Evolutionary conservation across 2,113 vertebrate genomes (phyloP).

Genomic region (Oxygymnocypris stewartii): DNA sequence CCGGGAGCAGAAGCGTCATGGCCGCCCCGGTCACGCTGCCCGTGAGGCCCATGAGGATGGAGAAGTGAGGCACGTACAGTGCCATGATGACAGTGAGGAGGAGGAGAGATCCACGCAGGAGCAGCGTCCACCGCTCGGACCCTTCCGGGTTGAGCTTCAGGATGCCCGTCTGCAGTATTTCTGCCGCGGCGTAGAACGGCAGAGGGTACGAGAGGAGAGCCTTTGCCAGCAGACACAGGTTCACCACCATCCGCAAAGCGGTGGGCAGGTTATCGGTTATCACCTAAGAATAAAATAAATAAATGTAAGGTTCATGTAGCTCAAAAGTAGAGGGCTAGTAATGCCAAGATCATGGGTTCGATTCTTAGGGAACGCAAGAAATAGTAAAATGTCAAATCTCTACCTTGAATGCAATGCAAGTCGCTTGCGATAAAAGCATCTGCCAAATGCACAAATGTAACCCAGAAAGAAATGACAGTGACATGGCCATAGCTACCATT

Average conservation of each 20-base stretch:
- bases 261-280: constrained; percentile 80
- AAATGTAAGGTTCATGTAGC: not conserved
- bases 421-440: too few relatives aligned
- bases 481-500: not conserved
- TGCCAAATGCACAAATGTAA: not conserved
- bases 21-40: constrained; percentile 77
- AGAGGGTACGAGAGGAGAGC: constrained; percentile 81
- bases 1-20: constrained; percentile 81
- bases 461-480: not conserved
- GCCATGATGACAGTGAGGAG: constrained; percentile 76
- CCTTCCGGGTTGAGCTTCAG: constrained; percentile 32
- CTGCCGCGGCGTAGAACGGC: constrained; percentile 78
- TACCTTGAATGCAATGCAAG: too few relatives aligned
- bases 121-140: constrained; percentile 36
- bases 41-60: constrained; percentile 79
- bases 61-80: constrained; percentile 76
- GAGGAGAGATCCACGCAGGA: constrained; percentile 71
- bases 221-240: constrained; percentile 78
- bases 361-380: too few relatives aligned
- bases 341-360: too few relatives aligned
- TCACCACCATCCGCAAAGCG: constrained; percentile 75
- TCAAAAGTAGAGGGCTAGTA: too few relatives aligned
- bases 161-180: constrained; percentile 73
- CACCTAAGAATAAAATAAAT: constrained; percentile 45
- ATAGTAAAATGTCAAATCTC: too few relatives aligned